These are phyloP conservation scores for Limulus polyphemus DNA, from an alignment of 2,888 invertebrate species.

Conservation along the genomic window DNA sequence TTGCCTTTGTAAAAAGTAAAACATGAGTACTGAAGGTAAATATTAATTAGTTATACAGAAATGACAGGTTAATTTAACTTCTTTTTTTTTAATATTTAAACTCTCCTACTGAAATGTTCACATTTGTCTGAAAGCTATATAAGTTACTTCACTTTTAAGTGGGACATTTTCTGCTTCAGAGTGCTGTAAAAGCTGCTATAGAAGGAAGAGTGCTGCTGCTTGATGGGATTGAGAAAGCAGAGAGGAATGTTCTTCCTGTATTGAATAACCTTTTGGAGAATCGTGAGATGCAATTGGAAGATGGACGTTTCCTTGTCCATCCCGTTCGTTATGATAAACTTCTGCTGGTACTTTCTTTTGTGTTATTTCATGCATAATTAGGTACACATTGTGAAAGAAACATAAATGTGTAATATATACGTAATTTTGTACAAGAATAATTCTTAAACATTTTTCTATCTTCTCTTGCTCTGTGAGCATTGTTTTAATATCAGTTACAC, in stretches of 20 bases:
- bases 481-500: too few relatives aligned
- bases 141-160: conserved; percentile 9
- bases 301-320: conserved; percentile 83
- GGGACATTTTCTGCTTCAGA: conserved; percentile 42
- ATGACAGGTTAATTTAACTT: too few relatives aligned
- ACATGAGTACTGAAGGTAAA: too few relatives aligned
- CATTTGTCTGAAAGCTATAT: conserved; percentile 1
- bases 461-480: too few relatives aligned
- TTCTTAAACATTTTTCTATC: too few relatives aligned
- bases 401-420: too few relatives aligned
- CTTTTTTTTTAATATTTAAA: not conserved
- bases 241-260: conserved; percentile 89
- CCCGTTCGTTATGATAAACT: conserved; percentile 79
- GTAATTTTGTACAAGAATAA: too few relatives aligned
- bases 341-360: conserved; percentile 33
- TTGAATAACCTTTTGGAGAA: conserved; percentile 93
- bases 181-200: conserved; percentile 82
- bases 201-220: conserved; percentile 76
- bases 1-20: too few relatives aligned
- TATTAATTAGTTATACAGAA: too few relatives aligned
- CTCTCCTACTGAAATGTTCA: not conserved
- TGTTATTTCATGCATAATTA: too few relatives aligned
- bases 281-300: conserved; percentile 95
- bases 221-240: conserved; percentile 95
- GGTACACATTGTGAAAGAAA: too few relatives aligned